Evolutionary conservation across 2,113 vertebrate species (phyloP), one percentile per base, ranked within the genome.

Genomic region (Lethenteron camtschaticum): DNA sequence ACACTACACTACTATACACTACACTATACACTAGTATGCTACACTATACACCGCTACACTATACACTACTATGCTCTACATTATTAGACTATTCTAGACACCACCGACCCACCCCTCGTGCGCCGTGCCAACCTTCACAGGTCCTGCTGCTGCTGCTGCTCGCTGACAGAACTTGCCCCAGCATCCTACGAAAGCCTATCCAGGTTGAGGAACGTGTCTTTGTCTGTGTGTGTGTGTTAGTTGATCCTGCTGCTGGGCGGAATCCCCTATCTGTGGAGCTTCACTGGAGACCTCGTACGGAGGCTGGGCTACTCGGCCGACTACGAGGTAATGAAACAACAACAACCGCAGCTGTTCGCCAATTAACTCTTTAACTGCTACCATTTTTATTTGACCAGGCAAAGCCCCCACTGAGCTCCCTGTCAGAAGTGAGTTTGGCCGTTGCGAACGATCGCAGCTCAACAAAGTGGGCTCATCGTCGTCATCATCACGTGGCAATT

Each of bases 241-340:
- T 78, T 95, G 78, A 95, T 99, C 76, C 84, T 99, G 58, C 80
- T 96, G 69, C 81, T 88, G 72, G 94, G 90, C 73, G 94, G 94
- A 76, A 96, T 99, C 76, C 90, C 94, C 20, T 87, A 89, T 73
- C 82, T 99, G 14, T 99, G 94, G 94, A 81, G 74, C 63, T 69
- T 85, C 4, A 87, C 90, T 18, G 91, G 87, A 70, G 77, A 75
- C 11, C 74, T 88, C 72, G 87, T 81, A n/a, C 76, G 71, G 72
- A 81, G 14, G 75, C 83, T 84, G 75, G 88, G 89, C 24, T 84
- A 91, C 72, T 83, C 85, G 69, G 74, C 81, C 24, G 90, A 92
- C 69, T 90, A 90, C 57, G 91, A 99, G 82, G 86, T 87, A 79
- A 70, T 77, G 69, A 16, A 12, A 57, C 41, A 66, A 68, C 58